Base-by-base conservation (phyloP, 2,888 invertebrate species). In the Drosophila siamana region DNA sequence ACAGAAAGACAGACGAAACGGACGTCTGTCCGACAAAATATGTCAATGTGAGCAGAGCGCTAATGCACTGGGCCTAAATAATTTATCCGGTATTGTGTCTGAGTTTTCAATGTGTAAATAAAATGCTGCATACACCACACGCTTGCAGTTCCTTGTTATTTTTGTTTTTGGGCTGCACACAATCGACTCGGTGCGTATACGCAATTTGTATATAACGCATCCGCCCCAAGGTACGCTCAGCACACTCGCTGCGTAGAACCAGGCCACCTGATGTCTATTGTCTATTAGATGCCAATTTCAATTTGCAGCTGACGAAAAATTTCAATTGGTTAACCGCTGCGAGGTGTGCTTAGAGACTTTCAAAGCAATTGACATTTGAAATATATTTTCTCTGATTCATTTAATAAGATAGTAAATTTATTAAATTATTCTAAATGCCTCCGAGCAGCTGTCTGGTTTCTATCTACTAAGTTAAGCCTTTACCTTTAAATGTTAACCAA, bases 31-130 rank as follows among this genome's bases (percentile, higher is more conserved):
- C 75, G 78, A 80, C 82, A 86, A 86, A 82, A 83, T 82, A 83
- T 83, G 80, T 69, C 80, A 70, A 65, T 81, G 80, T 69, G 68
- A 67, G 60, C 43, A 41, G 68, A 51, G 47, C 75, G 69, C 82
- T 84, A 84, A 84, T 84, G 87, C 82, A 86, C 66, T 82, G 51
- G 44, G 60, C 75, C 79, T 84, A 71, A 86, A 86, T 84, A 75
- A 84, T 84, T 84, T 60, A 86, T 44, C 47, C 50, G 60, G 48
- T 69, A 68, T 71, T 83, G 83, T 73, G 55, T 38, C 50, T 61
- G 61, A 57, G 81, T 62, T 81, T 74, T 66, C 77, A 78, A 62
- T 68, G 72, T 66, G 78, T 74, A 71, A 80, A 77, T 74, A 74
- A 76, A 71, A 65, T 64, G 13, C 15, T 50, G 4, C 26, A 47